These are phyloP conservation scores for Chaetophractus vellerosus DNA, from an alignment of 2,797 vertebrate species.

Conservation along the genomic window DNA sequence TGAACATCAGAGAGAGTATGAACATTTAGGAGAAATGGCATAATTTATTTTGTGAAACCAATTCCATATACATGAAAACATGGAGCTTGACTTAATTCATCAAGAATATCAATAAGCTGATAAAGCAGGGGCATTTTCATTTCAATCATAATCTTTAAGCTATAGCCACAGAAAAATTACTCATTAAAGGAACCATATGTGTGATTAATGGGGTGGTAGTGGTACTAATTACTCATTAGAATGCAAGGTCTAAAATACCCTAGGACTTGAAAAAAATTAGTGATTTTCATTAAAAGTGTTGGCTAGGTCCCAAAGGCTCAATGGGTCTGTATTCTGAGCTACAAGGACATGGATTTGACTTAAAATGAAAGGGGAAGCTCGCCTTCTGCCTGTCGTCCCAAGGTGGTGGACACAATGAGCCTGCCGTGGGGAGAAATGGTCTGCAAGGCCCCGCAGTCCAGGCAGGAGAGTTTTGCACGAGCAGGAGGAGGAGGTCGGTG, in stretches of 20 bases:
- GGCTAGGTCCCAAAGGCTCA: slow-evolving; percentile 54
- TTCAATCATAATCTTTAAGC: slow-evolving; percentile 83
- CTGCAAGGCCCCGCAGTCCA: no score
- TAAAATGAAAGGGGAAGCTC: background rate
- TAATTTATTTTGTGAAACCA: slow-evolving; percentile 81
- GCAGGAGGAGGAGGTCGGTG: slow-evolving; percentile 88
- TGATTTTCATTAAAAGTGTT: slow-evolving; percentile 73
- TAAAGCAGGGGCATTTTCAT: slow-evolving; percentile 72
- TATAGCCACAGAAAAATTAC: slow-evolving; percentile 77
- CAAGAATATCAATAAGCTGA: slow-evolving; percentile 82
- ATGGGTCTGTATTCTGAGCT: slow-evolving; percentile 52
- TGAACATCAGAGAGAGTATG: slow-evolving; percentile 56
- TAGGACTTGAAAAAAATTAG: slow-evolving; percentile 58
- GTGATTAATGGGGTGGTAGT: slow-evolving; percentile 81
- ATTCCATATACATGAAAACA: slow-evolving; percentile 72
- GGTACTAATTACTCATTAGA: slow-evolving; percentile 82
- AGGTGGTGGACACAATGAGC: no score
- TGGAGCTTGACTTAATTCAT: slow-evolving; percentile 77
- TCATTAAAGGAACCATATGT: slow-evolving; percentile 79
- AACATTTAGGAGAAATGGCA: slow-evolving; percentile 80
- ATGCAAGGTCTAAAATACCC: slow-evolving; percentile 75
- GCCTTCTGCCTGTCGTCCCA: no score
- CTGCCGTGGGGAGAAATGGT: no score
- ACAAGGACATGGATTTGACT: slow-evolving; percentile 26
- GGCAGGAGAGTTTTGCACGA: no score